phyloP scores from a whole-genome alignment of 2,797 vertebrate species.

The Pangasius sanitwongsei region DNA sequence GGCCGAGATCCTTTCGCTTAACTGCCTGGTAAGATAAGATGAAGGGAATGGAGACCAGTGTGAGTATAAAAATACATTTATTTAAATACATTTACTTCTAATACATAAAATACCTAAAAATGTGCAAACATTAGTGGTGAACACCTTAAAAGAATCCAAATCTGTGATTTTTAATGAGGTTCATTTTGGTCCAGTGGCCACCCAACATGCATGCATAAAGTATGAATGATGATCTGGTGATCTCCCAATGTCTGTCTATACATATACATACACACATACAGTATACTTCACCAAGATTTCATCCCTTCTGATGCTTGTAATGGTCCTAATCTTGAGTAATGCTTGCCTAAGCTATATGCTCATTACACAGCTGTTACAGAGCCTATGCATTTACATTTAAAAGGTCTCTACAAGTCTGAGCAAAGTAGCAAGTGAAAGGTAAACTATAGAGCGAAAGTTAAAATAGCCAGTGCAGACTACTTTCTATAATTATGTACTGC shows the following conservation, averaged over 20 bases:
- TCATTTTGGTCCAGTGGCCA: neutral
- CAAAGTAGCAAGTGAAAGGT: neutral
- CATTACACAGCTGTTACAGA: too few species aligned
- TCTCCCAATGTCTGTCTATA: neutral
- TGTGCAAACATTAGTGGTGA: neutral
- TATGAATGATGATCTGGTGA: neutral
- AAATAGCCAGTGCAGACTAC: neutral
- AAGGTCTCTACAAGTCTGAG: neutral
- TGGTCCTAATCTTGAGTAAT: neutral
- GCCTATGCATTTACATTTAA: too few species aligned
- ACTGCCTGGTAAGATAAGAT: slow-evolving; percentile 75
- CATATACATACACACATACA: neutral
- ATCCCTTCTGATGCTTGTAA: neutral
- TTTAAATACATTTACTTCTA: neutral
- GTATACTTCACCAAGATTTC: neutral
- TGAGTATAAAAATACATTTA: too few species aligned
- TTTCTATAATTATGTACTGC: neutral
- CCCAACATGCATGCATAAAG: neutral
- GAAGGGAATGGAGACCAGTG: neutral
- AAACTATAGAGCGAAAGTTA: neutral
- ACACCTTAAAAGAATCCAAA: neutral
- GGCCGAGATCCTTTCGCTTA: slow-evolving; percentile 86
- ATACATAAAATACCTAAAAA: neutral
- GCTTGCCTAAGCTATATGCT: too few species aligned
- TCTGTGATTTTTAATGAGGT: neutral